Percentiles rank a stretch among this genome's conserved stretches.
Evolutionary conservation across 2,797 vertebrate species (phyloP).

Genomic region (Oreonectes daqikongensis): DNA sequence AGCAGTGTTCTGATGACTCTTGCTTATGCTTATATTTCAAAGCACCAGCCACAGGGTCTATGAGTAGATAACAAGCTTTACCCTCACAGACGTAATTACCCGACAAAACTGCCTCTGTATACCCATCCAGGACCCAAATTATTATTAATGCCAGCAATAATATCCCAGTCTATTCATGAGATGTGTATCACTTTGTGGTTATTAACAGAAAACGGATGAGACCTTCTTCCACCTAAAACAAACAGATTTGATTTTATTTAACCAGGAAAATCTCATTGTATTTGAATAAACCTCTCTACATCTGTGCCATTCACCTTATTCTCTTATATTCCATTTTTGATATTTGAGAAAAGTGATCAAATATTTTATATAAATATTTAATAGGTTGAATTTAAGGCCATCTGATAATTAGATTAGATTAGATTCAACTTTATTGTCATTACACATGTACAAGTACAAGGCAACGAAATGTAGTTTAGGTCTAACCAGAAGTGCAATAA

Average conservation of each 20-base stretch:
- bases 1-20: conserved; percentile 72
- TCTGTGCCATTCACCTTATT: no score
- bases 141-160: conserved; percentile 56
- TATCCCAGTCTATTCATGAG: conserved; percentile 41
- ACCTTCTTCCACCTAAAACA: not conserved
- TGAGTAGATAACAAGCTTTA: conserved; percentile 72
- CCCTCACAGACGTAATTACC: conserved; percentile 78
- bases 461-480: no score
- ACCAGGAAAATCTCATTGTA: no score
- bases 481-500: no score
- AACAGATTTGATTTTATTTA: no score
- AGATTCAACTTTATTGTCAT: no score
- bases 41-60: conserved; percentile 71
- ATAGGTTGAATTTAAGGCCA: no score
- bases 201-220: conserved; percentile 38
- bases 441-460: no score
- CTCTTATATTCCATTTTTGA: no score
- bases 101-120: conserved; percentile 69
- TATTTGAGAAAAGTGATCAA: no score
- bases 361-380: not conserved
- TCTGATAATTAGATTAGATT: no score
- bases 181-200: conserved; percentile 40
- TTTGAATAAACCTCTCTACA: no score
- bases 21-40: conserved; percentile 75
- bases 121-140: conserved; percentile 55